Base-by-base conservation (phyloP, 2,113 vertebrate species). In the Dromas ardeola region DNA sequence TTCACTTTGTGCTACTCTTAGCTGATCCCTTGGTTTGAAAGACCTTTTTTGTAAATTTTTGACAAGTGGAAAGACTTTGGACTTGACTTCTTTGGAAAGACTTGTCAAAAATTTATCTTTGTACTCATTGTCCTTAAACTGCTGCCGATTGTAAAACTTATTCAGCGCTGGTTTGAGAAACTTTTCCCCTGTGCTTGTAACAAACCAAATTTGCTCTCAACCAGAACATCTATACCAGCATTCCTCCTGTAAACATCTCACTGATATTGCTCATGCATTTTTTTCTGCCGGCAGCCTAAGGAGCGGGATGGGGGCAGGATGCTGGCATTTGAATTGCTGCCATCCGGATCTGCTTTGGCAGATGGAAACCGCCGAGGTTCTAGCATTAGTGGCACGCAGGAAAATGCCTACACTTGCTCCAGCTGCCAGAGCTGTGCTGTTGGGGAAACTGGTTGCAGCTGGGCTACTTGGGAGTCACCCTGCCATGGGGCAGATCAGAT, bases 181-280 rank as follows among this genome's bases (percentile, higher is more conserved):
- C 43, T 43, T 81, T 79, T 45, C 74, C 29, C n/a, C 50, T 82
- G 47, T 78, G 29, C 40, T 78, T 59, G 3, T 17, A 62, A 21
- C 19, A 42, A 67, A 18, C 25, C 27, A 15, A 15, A 1, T n/a
- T 42, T 55, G 29, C 18, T 55, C 49, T 85, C 43, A 25, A 50
- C 42, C 40, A 40, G 32, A 42, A 30, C 34, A 34, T 69, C 66
- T 30, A 2, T 3, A 8, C 5, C 34, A 53, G 59, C 13, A 2
- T 83, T 65, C 73, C 42, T 74, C 52, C 65, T 32, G 9, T 3
- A 12, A 65, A 4, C 15, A 6, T 15, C 67, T 76, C 71, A 1
- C 69, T 56, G 0, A 15, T 36, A 2, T 1, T 47, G 12, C 53
- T 55, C 0, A 25, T 55, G 71, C 29, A 2, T 3, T 49, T 74